A percentile compares a stretch with the other conserved stretches of the same genome.
These are phyloP conservation scores for Synanthedon tipuliformis DNA, from an alignment of 2,888 invertebrate genomes.

Conservation along the genomic window DNA sequence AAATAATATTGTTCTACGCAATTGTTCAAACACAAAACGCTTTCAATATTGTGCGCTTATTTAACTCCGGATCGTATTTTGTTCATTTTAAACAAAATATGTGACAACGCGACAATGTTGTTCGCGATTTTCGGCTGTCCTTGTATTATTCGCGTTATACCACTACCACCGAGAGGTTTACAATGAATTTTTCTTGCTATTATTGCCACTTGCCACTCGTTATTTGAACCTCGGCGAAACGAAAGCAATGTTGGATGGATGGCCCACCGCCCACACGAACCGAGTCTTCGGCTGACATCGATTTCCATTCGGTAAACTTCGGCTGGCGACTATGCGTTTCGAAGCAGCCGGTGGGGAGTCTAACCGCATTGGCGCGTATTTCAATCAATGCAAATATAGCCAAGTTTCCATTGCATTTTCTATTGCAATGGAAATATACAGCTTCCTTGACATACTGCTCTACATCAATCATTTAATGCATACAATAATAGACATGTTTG, in stretches of 20 bases:
- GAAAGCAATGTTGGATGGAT: slow-evolving; percentile 44
- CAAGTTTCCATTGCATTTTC: not conserved
- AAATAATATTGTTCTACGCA: not conserved
- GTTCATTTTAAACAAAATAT: slow-evolving; percentile 37
- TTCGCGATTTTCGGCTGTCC: not conserved
- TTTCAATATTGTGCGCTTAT: slow-evolving; percentile 24
- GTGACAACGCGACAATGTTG: not conserved
- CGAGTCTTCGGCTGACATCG: slow-evolving; percentile 53
- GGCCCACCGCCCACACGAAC: slow-evolving; percentile 19
- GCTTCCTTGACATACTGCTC: not conserved
- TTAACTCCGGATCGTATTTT: slow-evolving; percentile 63
- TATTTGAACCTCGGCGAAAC: slow-evolving; percentile 37
- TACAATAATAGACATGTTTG: not conserved
- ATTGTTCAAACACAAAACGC: not conserved
- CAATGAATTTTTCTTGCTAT: slow-evolving; percentile 10
- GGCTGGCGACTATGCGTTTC: slow-evolving; percentile 39
- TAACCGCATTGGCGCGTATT: not conserved
- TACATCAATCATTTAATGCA: not conserved
- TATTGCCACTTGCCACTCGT: slow-evolving; percentile 18
- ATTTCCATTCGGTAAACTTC: slow-evolving; percentile 47
- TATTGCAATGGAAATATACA: not conserved
- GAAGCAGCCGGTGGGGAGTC: not conserved
- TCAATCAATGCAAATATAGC: not conserved
- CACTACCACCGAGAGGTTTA: not conserved
- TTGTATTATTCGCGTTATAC: not conserved